phyloP scores from a whole-genome alignment of 2,888 invertebrate species.

The Cryptops parisi region DNA sequence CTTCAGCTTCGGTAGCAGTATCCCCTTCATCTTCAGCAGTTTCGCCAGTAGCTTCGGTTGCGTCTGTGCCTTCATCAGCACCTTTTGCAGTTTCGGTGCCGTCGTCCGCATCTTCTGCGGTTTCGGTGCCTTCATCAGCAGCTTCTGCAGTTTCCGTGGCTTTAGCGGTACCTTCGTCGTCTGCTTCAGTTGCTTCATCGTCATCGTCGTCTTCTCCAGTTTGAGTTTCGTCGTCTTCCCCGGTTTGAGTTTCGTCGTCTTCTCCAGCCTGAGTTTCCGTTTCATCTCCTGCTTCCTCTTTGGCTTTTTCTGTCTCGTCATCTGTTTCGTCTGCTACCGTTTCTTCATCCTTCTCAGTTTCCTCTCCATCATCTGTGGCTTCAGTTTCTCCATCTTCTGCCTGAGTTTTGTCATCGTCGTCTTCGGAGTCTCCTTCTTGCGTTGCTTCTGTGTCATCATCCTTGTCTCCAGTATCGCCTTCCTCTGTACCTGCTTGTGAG shows the following conservation, averaged over 20 bases:
- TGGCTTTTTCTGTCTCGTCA: background rate
- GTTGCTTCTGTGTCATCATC: slow-evolving; percentile 22
- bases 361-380: slow-evolving; percentile 1
- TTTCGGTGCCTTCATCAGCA: background rate
- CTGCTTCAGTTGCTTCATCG: slow-evolving; percentile 21
- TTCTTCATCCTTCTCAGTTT: slow-evolving; percentile 13
- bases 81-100: too few relatives aligned
- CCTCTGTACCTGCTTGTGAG: slow-evolving; percentile 34
- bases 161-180: slow-evolving; percentile 22
- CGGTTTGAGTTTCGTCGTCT: slow-evolving; percentile 9
- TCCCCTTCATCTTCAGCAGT: slow-evolving; percentile 9
- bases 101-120: slow-evolving; percentile 12
- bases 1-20: too few relatives aligned
- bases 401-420: slow-evolving; percentile 25
- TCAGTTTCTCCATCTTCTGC: slow-evolving; percentile 22
- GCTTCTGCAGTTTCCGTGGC: slow-evolving; percentile 1
- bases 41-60: background rate
- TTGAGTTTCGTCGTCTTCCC: slow-evolving; percentile 8
- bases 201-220: slow-evolving; percentile 8
- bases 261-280: slow-evolving; percentile 22
- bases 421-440: slow-evolving; percentile 15
- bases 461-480: slow-evolving; percentile 23
- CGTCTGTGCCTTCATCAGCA: background rate
- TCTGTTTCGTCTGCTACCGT: slow-evolving; percentile 8
- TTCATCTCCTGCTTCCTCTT: slow-evolving; percentile 9